Evolutionary conservation across 2,113 vertebrate genomes (phyloP).

Genomic region (Peucedramus taeniatus): DNA sequence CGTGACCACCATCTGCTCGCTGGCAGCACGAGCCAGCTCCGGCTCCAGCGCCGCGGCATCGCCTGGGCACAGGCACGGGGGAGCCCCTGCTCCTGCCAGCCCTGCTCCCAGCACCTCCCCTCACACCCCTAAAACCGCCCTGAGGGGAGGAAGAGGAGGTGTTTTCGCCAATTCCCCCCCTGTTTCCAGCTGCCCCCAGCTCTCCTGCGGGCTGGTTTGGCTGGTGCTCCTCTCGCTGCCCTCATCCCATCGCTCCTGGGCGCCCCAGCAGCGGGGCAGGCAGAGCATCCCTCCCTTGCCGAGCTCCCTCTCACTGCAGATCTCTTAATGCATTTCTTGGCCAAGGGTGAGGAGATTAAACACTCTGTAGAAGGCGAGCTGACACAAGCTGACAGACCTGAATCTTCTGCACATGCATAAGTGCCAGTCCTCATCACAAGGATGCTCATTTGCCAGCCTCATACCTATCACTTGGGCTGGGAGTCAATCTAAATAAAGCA

Average conservation of each 20-base stretch:
- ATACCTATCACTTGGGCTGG: conserved; percentile 49
- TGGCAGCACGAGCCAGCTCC: not conserved
- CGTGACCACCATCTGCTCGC: conserved; percentile 4
- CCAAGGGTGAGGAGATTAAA: conserved; percentile 45
- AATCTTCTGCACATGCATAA: conserved; percentile 34
- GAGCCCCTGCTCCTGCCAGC: not conserved
- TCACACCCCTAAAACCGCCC: fast-evolving
- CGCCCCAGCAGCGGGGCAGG: not conserved
- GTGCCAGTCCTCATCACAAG: conserved; percentile 54
- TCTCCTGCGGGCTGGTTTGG: not conserved
- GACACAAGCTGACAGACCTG: conserved; percentile 59
- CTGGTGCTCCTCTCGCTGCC: not conserved
- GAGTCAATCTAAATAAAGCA: conserved; percentile 58
- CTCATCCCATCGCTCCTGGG: not conserved
- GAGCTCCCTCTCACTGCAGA: not conserved
- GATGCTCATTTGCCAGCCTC: conserved; percentile 58
- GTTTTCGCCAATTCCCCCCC: fast-evolving
- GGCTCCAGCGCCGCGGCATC: fast-evolving
- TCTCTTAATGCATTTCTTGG: conserved; percentile 59
- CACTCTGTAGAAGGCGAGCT: conserved; percentile 17
- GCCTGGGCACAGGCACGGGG: fast-evolving
- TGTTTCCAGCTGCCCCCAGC: not conserved
- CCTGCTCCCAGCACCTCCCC: fast-evolving
- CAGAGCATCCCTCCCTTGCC: not conserved
- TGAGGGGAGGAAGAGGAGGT: fast-evolving